phyloP scores from a whole-genome alignment of 2,113 vertebrate genomes.

The Agelaius tricolor region DNA sequence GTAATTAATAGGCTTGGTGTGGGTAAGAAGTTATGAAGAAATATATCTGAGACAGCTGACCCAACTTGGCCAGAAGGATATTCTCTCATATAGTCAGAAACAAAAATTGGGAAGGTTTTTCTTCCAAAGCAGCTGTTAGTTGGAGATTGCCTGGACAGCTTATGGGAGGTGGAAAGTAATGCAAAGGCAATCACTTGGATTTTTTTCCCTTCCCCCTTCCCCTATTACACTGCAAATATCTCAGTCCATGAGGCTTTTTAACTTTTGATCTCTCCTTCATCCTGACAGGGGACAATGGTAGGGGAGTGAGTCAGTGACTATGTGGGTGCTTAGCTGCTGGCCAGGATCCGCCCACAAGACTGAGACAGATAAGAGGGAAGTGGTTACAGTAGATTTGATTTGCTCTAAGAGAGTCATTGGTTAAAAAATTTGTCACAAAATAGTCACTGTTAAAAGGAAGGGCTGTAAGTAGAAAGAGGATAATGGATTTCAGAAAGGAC shows the following conservation, averaged over 20 bases:
- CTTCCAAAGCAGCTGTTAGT: background rate
- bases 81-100: background rate
- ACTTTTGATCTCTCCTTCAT: background rate
- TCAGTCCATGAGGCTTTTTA: background rate
- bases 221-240: background rate
- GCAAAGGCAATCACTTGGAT: background rate
- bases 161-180: background rate
- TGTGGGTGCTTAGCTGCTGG: background rate
- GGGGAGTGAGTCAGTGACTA: too few species aligned
- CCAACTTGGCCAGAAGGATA: background rate
- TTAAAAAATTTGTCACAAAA: background rate
- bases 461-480: background rate
- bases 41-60: background rate
- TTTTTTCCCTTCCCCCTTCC: background rate
- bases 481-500: background rate
- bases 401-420: background rate
- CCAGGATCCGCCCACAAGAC: background rate
- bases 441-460: background rate
- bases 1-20: background rate
- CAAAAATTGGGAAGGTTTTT: background rate
- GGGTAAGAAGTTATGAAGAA: background rate
- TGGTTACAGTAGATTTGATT: background rate
- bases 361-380: background rate
- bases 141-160: background rate
- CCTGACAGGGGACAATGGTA: rapidly evolving